Evolutionary conservation across 2,797 vertebrate genomes (phyloP), one percentile per base, ranked within the genome.

Genomic region (Tokudaia tokunoshimensis): DNA sequence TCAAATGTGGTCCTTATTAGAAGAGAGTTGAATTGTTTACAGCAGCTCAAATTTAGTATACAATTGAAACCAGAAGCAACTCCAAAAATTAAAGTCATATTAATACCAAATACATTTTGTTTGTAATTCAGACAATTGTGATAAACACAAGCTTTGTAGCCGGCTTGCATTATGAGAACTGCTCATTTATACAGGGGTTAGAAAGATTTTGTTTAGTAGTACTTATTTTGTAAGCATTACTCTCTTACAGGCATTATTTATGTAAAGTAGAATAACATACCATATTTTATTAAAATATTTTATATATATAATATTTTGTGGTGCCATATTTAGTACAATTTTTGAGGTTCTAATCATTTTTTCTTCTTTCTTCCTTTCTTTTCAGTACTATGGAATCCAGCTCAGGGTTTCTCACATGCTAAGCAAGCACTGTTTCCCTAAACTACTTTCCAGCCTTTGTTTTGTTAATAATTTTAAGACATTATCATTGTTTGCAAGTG

Each of bases 61-160:
- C 41, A 86, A 44, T 87, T 78, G 20, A 92, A 89, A 72, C 31
- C 44, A 95, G 44, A 78, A 96, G 79, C 29, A 67, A 79, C 15
- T 94, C 41, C 52, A 52, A 95, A 94, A 94, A 94, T 79, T 24
- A 91, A 95, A 93, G 74, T 52, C 70, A 61, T 55, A 74, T 29
- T 93, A 86, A 76, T 29, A 89, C 37, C 67, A 84, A 95, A 92
- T 96, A 19, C n/a, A 93, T 80, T 92, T 79, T 82, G 81, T 57
- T 95, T 94, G 7, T 79, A 80, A 80, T 92, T 94, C 79, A 57
- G n/a, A 75, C 41, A 14, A n/a, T 44, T 22, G 50, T 75, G 84
- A 57, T 87, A 89, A 95, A 61, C 76, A 61, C 14, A 93, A 89
- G 63, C 81, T 72, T 50, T n/a, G 37, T 12, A 80, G 31, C 20